Evolutionary conservation across 2,888 invertebrate genomes (phyloP).

Genomic region (Lepeophtheirus nordmannii): DNA sequence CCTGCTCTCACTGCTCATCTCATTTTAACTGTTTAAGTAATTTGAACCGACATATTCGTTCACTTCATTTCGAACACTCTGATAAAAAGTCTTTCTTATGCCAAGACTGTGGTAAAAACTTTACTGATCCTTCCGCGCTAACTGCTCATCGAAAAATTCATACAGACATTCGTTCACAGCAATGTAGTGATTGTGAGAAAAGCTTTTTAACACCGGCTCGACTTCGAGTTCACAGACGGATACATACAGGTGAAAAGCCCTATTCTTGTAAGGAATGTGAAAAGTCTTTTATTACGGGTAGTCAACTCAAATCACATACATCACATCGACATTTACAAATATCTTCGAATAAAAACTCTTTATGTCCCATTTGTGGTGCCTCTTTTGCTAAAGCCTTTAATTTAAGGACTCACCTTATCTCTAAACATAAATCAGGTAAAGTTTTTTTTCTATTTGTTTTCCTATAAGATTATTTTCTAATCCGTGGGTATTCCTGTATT

Average conservation of each 20-base stretch:
- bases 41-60: neutral
- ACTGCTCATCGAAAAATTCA: neutral
- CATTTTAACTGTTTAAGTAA: neutral
- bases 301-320: neutral
- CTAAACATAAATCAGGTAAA: neutral
- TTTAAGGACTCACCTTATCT: neutral
- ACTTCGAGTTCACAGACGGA: neutral
- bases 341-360: neutral
- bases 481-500: neutral
- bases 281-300: neutral
- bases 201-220: neutral
- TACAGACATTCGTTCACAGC: neutral
- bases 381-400: neutral
- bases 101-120: neutral
- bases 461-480: neutral
- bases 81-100: neutral
- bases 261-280: conserved; percentile 2
- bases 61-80: neutral
- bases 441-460: neutral
- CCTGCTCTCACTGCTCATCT: too few relatives aligned
- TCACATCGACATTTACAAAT: neutral
- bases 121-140: neutral
- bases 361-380: neutral
- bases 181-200: neutral
- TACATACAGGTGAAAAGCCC: conserved; percentile 1